These are phyloP conservation scores for Meloidogyne exigua DNA, from an alignment of 1,140 invertebrate genomes.

Conservation along the genomic window DNA sequence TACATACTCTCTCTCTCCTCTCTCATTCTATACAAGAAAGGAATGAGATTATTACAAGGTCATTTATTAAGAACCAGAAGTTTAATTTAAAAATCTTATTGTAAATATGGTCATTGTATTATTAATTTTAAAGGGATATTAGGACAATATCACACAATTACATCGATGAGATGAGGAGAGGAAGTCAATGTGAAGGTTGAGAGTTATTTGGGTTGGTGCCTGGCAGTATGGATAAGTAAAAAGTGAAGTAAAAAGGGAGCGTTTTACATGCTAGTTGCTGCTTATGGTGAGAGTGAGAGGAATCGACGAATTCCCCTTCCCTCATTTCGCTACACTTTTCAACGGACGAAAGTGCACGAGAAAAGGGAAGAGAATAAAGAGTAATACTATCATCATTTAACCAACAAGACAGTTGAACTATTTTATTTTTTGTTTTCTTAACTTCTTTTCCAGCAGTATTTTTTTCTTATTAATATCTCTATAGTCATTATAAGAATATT, in stretches of 20 bases:
- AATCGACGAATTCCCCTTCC: constrained; percentile 3
- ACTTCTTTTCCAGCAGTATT: too few species aligned
- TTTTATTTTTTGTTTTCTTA: too few species aligned
- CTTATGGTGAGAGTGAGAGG: neutral
- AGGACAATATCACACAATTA: neutral
- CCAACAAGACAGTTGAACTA: too few species aligned
- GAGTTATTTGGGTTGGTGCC: neutral
- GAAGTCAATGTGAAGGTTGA: neutral
- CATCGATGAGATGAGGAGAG: neutral
- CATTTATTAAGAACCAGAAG: neutral
- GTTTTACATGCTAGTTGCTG: neutral
- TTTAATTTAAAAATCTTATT: neutral
- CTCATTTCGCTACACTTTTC: neutral
- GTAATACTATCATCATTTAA: neutral
- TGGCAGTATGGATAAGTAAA: neutral
- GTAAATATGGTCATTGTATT: too few species aligned
- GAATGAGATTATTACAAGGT: neutral
- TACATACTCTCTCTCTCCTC: neutral
- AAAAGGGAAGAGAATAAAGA: neutral
- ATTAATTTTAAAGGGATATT: neutral
- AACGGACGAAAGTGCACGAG: neutral
- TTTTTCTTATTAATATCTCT: too few species aligned
- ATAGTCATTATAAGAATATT: too few species aligned
- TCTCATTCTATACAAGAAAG: neutral
- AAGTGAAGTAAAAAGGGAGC: neutral